Evolutionary conservation across 2,797 vertebrate genomes (phyloP), one percentile per base, ranked within the genome.

Genomic region (Clamator glandarius): DNA sequence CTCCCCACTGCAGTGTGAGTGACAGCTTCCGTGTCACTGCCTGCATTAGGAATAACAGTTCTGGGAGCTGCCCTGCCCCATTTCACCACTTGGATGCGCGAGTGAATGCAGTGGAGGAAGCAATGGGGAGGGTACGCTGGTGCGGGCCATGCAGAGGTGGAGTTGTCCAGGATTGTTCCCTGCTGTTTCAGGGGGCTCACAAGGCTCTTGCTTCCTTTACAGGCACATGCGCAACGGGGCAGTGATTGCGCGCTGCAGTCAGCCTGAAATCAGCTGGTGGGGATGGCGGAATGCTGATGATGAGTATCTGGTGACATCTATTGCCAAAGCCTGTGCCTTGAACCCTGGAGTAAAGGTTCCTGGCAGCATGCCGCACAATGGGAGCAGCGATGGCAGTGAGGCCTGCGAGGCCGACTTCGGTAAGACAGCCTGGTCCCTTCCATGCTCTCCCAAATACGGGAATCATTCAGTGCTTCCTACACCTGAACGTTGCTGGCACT

Each of bases 241-340:
- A 0, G 99, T 99, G 89, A 99, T 99, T 1, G 98, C 99, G 4
- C 99, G 99, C 78, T 99, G 99, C 98, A 99, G 99, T 97, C 99
- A 99, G 97, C 99, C 99, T 0, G 99, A 99, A 98, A 99, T 99
- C 97, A 99, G 99, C 98, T 99, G 99, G 99, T 99, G 99, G 99
- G 99, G 99, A 94, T 99, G 99, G 99, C 98, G 99, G 83, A 99
- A 99, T 59, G 99, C 99, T 0, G 99, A 99, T 1, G 99, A 99
- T 2, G 99, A 99, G 96, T 99, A 99, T 95, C 97, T 99, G 59
- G 99, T 99, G 85, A 99, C 99, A 0, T 99, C 99, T 66, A 99
- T 99, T n/a, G 99, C 99, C 94, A 99, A 99, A 98, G 99, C 99
- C 79, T 99, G 99, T 97, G 98, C 98, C 93, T 98, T 99, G 97